A percentile compares a stretch with the other conserved stretches of the same genome.
Conservation (phyloP, 1,140 invertebrate species). For the Drosophila guanche region DNA sequence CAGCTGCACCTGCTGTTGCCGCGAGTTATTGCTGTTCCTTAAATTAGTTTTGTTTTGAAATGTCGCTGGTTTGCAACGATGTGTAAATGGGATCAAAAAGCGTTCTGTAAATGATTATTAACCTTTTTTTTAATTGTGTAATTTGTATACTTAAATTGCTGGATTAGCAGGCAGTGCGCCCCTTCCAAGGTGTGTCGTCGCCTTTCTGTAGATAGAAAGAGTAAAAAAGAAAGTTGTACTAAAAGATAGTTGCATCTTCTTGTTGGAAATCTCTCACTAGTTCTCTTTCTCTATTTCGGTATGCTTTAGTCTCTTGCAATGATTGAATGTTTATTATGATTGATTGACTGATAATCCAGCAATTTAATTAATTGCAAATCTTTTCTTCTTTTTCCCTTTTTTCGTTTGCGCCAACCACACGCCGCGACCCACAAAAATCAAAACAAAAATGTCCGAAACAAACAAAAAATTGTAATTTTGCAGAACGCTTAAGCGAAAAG, state of each 20-base stretch:
- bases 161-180: conserved; percentile 57
- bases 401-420: conserved; percentile 52
- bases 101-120: conserved; percentile 64
- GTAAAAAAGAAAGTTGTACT: background rate
- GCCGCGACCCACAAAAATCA: conserved; percentile 20
- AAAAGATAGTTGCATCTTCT: conserved; percentile 4
- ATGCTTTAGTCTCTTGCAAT: conserved; percentile 39
- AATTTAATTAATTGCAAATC: conserved; percentile 79
- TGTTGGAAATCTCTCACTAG: conserved; percentile 3
- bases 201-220: conserved; percentile 37
- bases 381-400: conserved; percentile 75
- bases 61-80: conserved; percentile 34
- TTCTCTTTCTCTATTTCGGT: conserved; percentile 4
- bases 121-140: conserved; percentile 13
- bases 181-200: conserved; percentile 65
- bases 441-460: conserved; percentile 32
- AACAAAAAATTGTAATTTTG: conserved; percentile 69
- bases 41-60: too few relatives aligned
- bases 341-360: conserved; percentile 70
- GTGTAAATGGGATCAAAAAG: conserved; percentile 17
- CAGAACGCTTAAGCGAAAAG: conserved; percentile 80
- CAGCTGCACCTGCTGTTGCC: background rate
- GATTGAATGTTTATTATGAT: conserved; percentile 41
- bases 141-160: conserved; percentile 64
- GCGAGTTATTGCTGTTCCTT: conserved; percentile 28